Percentiles rank a stretch among this genome's conserved stretches.
Evolutionary conservation across 2,113 vertebrate genomes (phyloP).

Genomic region (Notiomystis cincta): DNA sequence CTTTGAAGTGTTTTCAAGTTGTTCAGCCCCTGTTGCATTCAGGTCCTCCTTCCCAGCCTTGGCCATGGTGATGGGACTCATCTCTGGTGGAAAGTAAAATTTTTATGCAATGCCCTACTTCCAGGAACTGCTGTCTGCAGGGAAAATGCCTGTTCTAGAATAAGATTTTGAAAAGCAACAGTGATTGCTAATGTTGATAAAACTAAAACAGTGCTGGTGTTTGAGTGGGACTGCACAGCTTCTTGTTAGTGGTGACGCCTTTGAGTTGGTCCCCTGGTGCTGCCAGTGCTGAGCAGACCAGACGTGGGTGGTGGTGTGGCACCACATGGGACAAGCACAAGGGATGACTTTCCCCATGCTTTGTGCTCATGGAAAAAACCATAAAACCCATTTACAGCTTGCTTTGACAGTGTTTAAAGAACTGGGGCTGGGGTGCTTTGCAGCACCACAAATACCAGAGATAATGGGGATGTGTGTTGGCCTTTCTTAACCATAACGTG

Average conservation of each 20-base stretch:
- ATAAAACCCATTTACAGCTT: not conserved
- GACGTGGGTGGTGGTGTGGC: not conserved
- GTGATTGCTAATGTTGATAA: not conserved
- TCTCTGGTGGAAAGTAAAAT: not conserved
- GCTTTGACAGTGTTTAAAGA: not conserved
- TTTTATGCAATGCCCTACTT: not conserved
- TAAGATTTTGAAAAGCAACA: not conserved
- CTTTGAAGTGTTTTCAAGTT: not conserved
- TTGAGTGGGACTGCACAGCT: not conserved
- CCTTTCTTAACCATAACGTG: fast-evolving
- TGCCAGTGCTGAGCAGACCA: not conserved
- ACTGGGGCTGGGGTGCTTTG: not conserved
- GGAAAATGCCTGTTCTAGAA: not conserved
- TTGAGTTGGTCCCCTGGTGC: not conserved
- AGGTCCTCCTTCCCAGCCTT: not conserved
- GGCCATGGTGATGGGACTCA: not conserved
- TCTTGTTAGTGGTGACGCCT: not conserved
- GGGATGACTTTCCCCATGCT: not conserved
- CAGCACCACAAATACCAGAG: not conserved
- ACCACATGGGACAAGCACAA: not conserved
- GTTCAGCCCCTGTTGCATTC: not conserved
- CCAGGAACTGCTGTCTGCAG: not conserved
- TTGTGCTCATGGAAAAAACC: not conserved
- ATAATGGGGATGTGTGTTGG: not conserved
- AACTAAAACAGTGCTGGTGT: not conserved